Evolutionary conservation across 2,797 vertebrate species (phyloP).

Genomic region (Chloroceryle amazona): DNA sequence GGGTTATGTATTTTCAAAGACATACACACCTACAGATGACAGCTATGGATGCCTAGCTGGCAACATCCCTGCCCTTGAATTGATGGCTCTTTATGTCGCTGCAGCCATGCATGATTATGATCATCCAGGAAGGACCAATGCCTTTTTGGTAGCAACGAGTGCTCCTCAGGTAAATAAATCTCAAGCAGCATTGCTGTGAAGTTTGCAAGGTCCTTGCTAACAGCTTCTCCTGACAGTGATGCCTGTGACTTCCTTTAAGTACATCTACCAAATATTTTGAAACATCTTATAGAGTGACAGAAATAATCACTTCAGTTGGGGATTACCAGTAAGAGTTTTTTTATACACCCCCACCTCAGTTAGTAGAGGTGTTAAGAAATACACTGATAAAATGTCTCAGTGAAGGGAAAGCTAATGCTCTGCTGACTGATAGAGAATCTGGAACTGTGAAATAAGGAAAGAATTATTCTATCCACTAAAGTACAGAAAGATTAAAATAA

Average conservation of each 20-base stretch:
- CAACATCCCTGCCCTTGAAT: constrained; percentile 95
- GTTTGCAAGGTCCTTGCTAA: background rate
- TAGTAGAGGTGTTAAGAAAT: background rate
- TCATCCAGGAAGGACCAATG: constrained; percentile 96
- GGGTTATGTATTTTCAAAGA: constrained; percentile 95
- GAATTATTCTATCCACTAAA: background rate
- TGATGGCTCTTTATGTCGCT: constrained; percentile 98
- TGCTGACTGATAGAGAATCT: background rate
- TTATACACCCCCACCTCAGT: background rate
- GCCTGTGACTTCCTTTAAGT: background rate
- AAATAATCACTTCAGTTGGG: background rate
- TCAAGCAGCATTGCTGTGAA: background rate
- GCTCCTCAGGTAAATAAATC: constrained; percentile 88
- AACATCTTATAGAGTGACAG: background rate
- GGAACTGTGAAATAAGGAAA: background rate
- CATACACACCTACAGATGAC: constrained; percentile 88
- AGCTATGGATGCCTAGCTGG: constrained; percentile 93
- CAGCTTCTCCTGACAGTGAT: background rate
- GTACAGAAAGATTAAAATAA: background rate
- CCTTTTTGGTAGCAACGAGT: constrained; percentile 96
- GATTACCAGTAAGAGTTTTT: background rate
- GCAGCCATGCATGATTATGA: constrained; percentile 99
- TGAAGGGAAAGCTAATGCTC: background rate
- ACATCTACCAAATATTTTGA: background rate
- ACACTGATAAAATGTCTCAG: background rate